These are phyloP conservation scores for Acholoe squamosa DNA, from an alignment of 2,888 invertebrate species.

Conservation along the genomic window DNA sequence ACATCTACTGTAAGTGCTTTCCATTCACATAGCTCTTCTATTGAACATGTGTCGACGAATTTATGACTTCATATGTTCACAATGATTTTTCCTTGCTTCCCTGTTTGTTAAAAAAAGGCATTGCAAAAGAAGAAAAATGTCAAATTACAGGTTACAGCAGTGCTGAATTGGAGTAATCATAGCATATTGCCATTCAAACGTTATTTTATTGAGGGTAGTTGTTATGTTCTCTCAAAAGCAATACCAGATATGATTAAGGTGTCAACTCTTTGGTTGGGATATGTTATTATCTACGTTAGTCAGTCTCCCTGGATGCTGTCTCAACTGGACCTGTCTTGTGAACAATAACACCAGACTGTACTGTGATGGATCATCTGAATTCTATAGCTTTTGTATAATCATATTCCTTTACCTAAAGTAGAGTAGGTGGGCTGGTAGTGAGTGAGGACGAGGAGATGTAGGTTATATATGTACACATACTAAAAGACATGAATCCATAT, in stretches of 20 bases:
- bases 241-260: not conserved
- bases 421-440: too few relatives aligned
- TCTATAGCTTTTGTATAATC: not conserved
- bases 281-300: not conserved
- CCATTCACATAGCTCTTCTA: too few relatives aligned
- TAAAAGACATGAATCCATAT: too few relatives aligned
- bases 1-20: too few relatives aligned
- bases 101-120: not conserved
- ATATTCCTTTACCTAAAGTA: too few relatives aligned
- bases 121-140: not conserved
- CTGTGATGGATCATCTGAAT: not conserved
- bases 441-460: too few relatives aligned
- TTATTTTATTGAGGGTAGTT: constrained; percentile 5
- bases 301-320: not conserved
- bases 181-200: not conserved
- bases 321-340: not conserved
- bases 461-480: too few relatives aligned
- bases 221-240: not conserved
- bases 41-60: too few relatives aligned
- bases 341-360: too few relatives aligned
- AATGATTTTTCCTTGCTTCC: too few relatives aligned
- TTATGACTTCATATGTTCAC: too few relatives aligned
- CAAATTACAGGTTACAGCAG: not conserved
- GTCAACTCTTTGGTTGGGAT: not conserved
- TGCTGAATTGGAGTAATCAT: not conserved